phyloP scores from a whole-genome alignment of 1,140 invertebrate species.

The Eulimnadia texana region DNA sequence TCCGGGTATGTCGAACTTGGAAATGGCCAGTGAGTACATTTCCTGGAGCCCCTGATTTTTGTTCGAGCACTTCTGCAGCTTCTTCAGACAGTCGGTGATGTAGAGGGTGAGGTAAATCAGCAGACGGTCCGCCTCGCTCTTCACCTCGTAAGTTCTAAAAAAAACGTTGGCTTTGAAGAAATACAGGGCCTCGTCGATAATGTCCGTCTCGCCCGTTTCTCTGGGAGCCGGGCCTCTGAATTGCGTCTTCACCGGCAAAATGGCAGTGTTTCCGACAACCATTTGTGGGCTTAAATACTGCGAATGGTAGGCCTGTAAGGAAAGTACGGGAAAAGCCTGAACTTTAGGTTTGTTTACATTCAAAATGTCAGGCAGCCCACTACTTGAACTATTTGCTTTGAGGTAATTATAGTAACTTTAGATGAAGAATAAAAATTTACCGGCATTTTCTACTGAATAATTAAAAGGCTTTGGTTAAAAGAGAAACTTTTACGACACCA shows the following conservation, averaged over 20 bases:
- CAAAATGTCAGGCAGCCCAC: too few species aligned
- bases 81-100: conserved; percentile 94
- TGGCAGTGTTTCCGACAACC: conserved; percentile 78
- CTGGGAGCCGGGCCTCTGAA: conserved; percentile 74
- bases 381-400: too few species aligned
- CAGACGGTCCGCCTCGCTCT: conserved; percentile 88
- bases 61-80: conserved; percentile 75
- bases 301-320: conserved; percentile 80
- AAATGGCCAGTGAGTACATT: conserved; percentile 88
- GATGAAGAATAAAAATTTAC: not conserved
- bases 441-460: not conserved
- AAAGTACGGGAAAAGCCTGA: not conserved
- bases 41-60: conserved; percentile 85
- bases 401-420: too few species aligned
- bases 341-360: not conserved
- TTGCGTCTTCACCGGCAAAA: conserved; percentile 72
- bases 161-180: conserved; percentile 99
- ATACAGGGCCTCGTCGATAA: conserved; percentile 93
- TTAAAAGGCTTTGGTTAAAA: not conserved
- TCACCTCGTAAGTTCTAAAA: conserved; percentile 96
- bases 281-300: conserved; percentile 56
- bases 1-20: conserved; percentile 92
- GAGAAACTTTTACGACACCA: not conserved
- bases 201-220: conserved; percentile 49
- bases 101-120: conserved; percentile 98